phyloP scores from a whole-genome alignment of 2,888 invertebrate genomes.

The Amphipyra berbera region DNA sequence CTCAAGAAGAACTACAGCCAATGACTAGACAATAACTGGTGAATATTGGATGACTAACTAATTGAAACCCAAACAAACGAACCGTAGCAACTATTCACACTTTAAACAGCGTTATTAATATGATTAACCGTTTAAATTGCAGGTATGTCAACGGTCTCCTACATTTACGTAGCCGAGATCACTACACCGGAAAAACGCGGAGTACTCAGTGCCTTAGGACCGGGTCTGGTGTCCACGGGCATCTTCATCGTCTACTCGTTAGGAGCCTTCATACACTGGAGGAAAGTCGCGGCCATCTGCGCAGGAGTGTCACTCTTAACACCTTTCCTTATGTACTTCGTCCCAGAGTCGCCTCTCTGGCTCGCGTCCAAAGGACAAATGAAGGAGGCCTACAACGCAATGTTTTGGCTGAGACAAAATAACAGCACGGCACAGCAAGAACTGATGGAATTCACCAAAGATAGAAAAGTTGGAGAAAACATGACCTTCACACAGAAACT shows the following conservation, averaged over 20 bases:
- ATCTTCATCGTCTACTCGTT: slow-evolving; percentile 92
- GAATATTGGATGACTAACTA: slow-evolving; percentile 37
- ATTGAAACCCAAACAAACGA: slow-evolving; percentile 33
- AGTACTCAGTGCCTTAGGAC: slow-evolving; percentile 92
- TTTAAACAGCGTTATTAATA: slow-evolving; percentile 18
- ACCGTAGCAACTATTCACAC: slow-evolving; percentile 36
- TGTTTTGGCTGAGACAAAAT: slow-evolving; percentile 92
- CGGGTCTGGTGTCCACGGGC: slow-evolving; percentile 92
- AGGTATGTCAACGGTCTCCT: slow-evolving; percentile 93
- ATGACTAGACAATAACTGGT: slow-evolving; percentile 15
- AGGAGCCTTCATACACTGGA: slow-evolving; percentile 92
- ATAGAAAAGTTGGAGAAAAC: slow-evolving; percentile 76
- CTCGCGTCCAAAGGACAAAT: slow-evolving; percentile 90
- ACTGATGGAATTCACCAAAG: slow-evolving; percentile 90
- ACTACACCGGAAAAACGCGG: slow-evolving; percentile 92
- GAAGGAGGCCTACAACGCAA: slow-evolving; percentile 90
- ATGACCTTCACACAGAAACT: slow-evolving; percentile 82
- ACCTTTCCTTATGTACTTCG: slow-evolving; percentile 90
- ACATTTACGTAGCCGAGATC: slow-evolving; percentile 92
- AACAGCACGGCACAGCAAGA: slow-evolving; percentile 91
- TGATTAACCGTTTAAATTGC: slow-evolving; percentile 51
- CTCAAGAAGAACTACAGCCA: background rate
- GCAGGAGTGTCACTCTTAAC: slow-evolving; percentile 90
- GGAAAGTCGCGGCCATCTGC: slow-evolving; percentile 91
- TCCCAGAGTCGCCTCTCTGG: slow-evolving; percentile 93